Evolutionary conservation across 1,140 invertebrate species (phyloP).

Genomic region (Mycetomoellerius zeteki): DNA sequence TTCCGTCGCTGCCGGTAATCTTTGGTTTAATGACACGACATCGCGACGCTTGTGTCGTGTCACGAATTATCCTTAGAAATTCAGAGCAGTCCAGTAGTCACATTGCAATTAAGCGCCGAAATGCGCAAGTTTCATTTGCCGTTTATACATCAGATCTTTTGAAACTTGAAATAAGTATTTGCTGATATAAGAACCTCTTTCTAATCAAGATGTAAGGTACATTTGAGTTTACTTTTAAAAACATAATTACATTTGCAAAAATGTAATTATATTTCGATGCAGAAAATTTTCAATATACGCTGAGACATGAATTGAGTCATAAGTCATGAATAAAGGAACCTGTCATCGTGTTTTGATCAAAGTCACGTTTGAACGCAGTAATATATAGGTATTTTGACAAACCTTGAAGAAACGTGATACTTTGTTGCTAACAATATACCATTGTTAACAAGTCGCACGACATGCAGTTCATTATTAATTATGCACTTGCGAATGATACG

Average conservation of each 20-base stretch:
- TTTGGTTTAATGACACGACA: conserved; percentile 65
- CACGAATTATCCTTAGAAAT: conserved; percentile 61
- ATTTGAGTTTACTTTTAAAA: neutral
- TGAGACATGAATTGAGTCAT: neutral
- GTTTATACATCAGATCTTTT: neutral
- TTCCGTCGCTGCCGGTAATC: conserved; percentile 71
- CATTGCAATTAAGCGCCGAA: conserved; percentile 12
- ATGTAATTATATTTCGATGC: neutral
- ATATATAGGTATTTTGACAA: neutral
- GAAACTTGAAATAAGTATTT: neutral
- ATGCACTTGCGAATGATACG: neutral
- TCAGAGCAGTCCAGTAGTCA: conserved; percentile 7
- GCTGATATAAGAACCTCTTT: neutral
- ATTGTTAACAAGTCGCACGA: conserved; percentile 19
- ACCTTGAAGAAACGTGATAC: neutral
- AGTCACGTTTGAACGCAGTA: neutral
- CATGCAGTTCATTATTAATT: conserved; percentile 5
- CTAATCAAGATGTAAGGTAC: neutral
- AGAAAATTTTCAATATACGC: neutral
- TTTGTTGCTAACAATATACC: neutral
- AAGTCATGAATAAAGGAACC: neutral
- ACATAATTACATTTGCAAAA: neutral
- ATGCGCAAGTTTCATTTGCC: conserved; percentile 13
- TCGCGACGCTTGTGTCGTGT: conserved; percentile 39
- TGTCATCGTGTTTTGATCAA: conserved; percentile 10